Conservation (phyloP, 2,888 invertebrate genomes). For the Lycaena phlaeas region DNA sequence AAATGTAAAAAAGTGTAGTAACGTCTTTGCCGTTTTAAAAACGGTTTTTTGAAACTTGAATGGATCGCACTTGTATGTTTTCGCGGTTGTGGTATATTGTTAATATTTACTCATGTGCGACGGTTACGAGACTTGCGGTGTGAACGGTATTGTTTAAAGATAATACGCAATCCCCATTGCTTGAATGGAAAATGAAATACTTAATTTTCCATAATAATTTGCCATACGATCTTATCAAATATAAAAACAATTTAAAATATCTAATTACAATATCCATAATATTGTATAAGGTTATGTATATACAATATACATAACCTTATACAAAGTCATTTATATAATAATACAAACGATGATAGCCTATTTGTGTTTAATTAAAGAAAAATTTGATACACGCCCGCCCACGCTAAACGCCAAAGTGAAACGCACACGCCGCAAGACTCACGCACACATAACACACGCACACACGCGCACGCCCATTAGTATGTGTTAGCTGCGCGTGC, state of each 20-base stretch:
- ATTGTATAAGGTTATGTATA: no score
- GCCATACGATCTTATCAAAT: no score
- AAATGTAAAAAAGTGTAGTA: no score
- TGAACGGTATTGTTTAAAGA: background rate
- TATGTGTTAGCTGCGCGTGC: constrained; percentile 65
- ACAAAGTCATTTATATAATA: no score
- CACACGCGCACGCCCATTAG: constrained; percentile 47
- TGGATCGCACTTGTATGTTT: constrained; percentile 10
- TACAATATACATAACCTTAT: no score
- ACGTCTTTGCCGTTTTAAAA: no score
- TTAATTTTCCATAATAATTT: background rate
- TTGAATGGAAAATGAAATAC: background rate
- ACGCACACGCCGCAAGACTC: no score
- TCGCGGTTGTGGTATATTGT: constrained; percentile 15
- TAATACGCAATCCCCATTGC: no score
- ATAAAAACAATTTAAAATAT: no score
- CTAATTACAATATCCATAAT: constrained; percentile 59
- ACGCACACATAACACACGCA: constrained; percentile 28
- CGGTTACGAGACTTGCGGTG: background rate
- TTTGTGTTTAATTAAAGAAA: no score
- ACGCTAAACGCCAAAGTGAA: constrained; percentile 45
- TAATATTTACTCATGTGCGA: constrained; percentile 16
- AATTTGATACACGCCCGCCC: constrained; percentile 61
- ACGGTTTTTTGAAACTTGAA: constrained; percentile 9
- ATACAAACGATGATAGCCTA: no score